Evolutionary conservation across 35 echinoderm and acorn worm genomes (phyloP).

Genomic region (Lytechinus pictus): DNA sequence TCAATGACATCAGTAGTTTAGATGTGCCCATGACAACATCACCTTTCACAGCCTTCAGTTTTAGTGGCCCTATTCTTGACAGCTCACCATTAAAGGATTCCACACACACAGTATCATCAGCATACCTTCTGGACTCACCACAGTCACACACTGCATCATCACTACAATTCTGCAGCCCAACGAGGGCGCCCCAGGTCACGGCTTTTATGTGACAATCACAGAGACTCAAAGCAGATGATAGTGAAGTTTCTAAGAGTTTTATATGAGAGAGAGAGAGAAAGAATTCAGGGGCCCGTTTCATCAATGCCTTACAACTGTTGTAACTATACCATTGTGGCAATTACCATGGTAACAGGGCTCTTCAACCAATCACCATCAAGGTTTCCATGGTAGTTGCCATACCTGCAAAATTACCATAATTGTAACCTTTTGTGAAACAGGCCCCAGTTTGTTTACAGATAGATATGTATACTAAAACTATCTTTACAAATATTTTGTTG

Average conservation of each 20-base stretch:
- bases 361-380: too few species aligned
- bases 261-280: neutral
- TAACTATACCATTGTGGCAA: too few species aligned
- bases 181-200: conserved; percentile 64
- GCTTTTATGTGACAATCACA: conserved; percentile 81
- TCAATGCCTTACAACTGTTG: too few species aligned
- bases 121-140: conserved; percentile 22
- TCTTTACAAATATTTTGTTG: neutral
- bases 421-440: too few species aligned
- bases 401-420: too few species aligned
- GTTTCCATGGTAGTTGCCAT: too few species aligned
- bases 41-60: conserved; percentile 45
- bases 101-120: conserved; percentile 16
- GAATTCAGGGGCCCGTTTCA: too few species aligned
- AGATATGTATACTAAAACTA: neutral
- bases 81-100: conserved; percentile 68
- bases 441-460: neutral
- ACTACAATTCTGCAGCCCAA: conserved; percentile 75
- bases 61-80: conserved; percentile 54
- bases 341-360: too few species aligned
- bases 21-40: conserved; percentile 67
- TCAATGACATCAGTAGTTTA: conserved; percentile 67
- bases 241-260: conserved; percentile 34
- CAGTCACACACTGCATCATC: conserved; percentile 16
- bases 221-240: neutral